phyloP scores from a whole-genome alignment of 2,888 invertebrate genomes.

The Pandemis heparana region DNA sequence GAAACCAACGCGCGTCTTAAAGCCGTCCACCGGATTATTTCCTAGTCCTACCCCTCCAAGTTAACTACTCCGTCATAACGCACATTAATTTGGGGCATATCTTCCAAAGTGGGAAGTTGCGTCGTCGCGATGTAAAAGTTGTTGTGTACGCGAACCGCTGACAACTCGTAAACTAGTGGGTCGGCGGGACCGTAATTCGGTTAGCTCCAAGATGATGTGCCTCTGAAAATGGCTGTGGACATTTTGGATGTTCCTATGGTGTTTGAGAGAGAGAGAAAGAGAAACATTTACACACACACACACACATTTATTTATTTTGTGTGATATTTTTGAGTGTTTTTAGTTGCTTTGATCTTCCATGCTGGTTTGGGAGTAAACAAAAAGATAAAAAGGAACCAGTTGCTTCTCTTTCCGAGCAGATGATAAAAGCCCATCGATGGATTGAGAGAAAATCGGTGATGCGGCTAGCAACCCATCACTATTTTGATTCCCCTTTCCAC shows the following conservation, averaged over 20 bases:
- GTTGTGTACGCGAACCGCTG: conserved; percentile 32
- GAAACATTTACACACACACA: no score
- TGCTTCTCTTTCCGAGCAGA: no score
- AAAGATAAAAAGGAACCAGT: no score
- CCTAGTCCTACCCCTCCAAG: background rate
- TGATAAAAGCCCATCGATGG: no score
- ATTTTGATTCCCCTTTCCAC: no score
- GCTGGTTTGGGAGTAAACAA: no score
- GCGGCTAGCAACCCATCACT: no score
- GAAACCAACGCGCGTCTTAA: background rate
- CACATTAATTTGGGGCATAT: conserved; percentile 44
- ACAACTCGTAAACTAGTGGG: conserved; percentile 41
- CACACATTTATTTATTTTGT: no score
- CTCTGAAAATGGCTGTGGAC: conserved; percentile 11
- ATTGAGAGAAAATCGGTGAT: no score
- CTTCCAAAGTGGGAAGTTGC: conserved; percentile 44
- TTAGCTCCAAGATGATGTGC: conserved; percentile 11
- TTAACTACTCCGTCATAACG: conserved; percentile 23
- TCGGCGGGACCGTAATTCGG: conserved; percentile 35
- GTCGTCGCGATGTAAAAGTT: conserved; percentile 44
- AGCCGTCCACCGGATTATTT: background rate
- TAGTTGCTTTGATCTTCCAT: no score
- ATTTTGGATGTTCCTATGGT: background rate
- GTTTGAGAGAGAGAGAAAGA: no score
- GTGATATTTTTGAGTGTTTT: no score